Evolutionary conservation across 1,140 invertebrate species (phyloP), one percentile per base, ranked within the genome.

Genomic region (Druon quercuslanigerum): DNA sequence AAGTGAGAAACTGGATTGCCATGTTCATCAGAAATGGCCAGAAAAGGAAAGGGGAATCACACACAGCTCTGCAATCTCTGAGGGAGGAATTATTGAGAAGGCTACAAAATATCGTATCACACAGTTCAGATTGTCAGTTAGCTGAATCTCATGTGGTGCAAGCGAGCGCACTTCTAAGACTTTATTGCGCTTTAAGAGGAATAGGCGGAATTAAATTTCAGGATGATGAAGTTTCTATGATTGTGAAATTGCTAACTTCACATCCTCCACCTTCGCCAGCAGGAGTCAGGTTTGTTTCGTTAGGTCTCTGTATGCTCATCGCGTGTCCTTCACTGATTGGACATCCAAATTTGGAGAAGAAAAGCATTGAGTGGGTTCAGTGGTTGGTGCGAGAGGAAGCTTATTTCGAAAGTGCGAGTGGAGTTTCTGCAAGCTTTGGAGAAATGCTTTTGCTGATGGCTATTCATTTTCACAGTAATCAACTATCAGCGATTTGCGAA

Each of bases 371-470:
- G 87, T 99, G 98, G 97, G 95, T 99, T 6, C 95, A 96, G 76
- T 98, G 97, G 97, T 92, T 99, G 0, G 96, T 98, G 0, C 94
- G 95, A 72, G 97, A 98, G 87, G 97, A 98, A 90, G 95, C 95
- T 12, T 96, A 97, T 86, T 96, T 96, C 84, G 95, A 96, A 91
- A 95, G 94, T 85, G 94, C 94, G 16, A 96, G 95, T 60, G 96
- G 95, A 5, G 94, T 96, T 0, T 94, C 95, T 3, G 95, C 96
- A 0, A 97, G 96, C 40, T 98, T 99, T 90, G 98, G 97, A n/a
- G 98, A 99, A 91, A 98, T 99, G 96, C 91, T 99, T 16, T 93
- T 99, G 0, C 91, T 99, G 40, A 96, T 99, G 93, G 98, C 98
- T 0, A 99, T 99, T 82, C 98, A 99, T 88, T 99, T 99, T 88